These are phyloP conservation scores for Zoanthus sociatus DNA, from an alignment of 92 coral and sea anemone species.

Conservation along the genomic window DNA sequence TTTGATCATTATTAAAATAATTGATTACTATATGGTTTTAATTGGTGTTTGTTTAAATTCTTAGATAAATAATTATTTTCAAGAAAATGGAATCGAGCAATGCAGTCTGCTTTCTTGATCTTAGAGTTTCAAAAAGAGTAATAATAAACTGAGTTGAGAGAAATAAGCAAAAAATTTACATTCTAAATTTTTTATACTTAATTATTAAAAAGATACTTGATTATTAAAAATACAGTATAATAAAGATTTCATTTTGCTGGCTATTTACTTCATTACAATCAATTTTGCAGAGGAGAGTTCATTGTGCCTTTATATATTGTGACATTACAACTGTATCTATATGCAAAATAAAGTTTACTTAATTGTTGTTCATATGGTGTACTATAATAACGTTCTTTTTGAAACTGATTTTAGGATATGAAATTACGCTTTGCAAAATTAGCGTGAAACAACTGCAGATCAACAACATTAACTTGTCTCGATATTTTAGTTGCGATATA, in stretches of 20 bases:
- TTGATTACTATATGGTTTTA: too few species aligned
- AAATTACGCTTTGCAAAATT: background rate
- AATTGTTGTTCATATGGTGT: background rate
- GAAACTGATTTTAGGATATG: background rate
- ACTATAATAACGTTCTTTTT: background rate
- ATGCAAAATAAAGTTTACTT: constrained; percentile 1
- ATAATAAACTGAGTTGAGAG: too few species aligned
- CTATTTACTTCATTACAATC: background rate
- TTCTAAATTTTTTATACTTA: too few species aligned
- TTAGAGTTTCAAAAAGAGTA: background rate
- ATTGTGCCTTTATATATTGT: background rate
- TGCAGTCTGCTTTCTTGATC: background rate
- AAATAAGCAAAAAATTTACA: too few species aligned
- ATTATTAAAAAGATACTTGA: too few species aligned
- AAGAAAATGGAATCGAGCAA: background rate
- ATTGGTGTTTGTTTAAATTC: background rate
- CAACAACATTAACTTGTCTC: background rate
- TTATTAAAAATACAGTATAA: too few species aligned
- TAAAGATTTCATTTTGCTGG: background rate
- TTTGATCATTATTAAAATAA: too few species aligned
- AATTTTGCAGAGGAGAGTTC: background rate
- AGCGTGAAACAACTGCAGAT: too few species aligned
- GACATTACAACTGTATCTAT: background rate
- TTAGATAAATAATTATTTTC: too few species aligned
- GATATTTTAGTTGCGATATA: background rate